Conservation (phyloP, 1,140 invertebrate genomes). For the Drosophila nigromelanica region DNA sequence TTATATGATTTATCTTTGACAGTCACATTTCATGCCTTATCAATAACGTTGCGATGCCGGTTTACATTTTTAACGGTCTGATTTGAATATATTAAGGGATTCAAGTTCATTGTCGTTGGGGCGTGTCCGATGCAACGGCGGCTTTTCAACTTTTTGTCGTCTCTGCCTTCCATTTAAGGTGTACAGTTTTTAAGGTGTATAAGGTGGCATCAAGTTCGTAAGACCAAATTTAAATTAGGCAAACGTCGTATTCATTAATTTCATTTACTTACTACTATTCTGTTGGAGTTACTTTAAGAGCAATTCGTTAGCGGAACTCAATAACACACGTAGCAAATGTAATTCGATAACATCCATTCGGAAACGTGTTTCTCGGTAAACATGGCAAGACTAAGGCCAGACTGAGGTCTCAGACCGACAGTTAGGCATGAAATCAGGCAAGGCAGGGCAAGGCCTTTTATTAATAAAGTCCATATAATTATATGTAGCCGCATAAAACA, state of each 20-base stretch:
- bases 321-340: constrained; percentile 46
- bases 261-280: neutral
- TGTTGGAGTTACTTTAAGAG: constrained; percentile 41
- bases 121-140: constrained; percentile 50
- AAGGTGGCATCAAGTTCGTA: neutral
- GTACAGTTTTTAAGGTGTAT: neutral
- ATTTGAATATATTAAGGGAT: constrained; percentile 58
- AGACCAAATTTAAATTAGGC: constrained; percentile 53
- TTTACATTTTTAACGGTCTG: constrained; percentile 33
- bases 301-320: constrained; percentile 60
- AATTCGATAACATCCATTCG: constrained; percentile 54
- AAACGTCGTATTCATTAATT: constrained; percentile 22
- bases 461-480: neutral
- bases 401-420: constrained; percentile 3
- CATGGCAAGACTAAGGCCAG: constrained; percentile 61
- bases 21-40: constrained; percentile 67
- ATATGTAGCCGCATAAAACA: constrained; percentile 1
- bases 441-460: constrained; percentile 39
- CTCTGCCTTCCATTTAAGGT: constrained; percentile 1
- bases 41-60: constrained; percentile 22
- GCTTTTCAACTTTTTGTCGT: neutral
- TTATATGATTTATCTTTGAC: constrained; percentile 72
- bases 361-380: constrained; percentile 63
- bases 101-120: constrained; percentile 58
- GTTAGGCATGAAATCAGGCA: constrained; percentile 31